phyloP scores from a whole-genome alignment of 2,888 invertebrate species.

The Alsophila aescularia region DNA sequence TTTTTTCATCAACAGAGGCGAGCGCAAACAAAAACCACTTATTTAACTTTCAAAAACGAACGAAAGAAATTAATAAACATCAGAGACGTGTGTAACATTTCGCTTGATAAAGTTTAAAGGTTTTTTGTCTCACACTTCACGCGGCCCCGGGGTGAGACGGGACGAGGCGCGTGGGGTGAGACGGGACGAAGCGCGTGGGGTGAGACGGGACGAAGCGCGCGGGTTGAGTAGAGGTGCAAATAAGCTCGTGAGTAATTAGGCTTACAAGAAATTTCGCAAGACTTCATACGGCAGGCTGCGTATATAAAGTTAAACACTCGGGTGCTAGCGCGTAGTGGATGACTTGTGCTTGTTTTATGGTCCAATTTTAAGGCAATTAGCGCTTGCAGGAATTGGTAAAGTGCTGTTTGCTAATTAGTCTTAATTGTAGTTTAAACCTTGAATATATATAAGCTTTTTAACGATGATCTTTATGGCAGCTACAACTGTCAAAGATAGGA shows the following conservation, averaged over 20 bases:
- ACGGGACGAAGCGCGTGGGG: constrained; percentile 33
- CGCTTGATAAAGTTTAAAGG: constrained; percentile 64
- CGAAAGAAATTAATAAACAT: constrained; percentile 29
- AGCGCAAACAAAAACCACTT: constrained; percentile 13
- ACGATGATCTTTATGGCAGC: no score
- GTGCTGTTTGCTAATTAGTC: neutral
- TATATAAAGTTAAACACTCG: constrained; percentile 11
- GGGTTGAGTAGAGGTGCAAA: constrained; percentile 42
- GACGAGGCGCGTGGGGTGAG: constrained; percentile 30
- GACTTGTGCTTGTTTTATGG: constrained; percentile 13
- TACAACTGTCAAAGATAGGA: no score
- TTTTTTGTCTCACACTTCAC: constrained; percentile 54
- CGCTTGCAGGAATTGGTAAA: neutral
- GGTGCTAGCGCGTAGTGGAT: constrained; percentile 12
- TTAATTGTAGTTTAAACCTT: no score
- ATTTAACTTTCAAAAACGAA: no score
- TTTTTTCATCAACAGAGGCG: constrained; percentile 6
- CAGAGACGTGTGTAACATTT: constrained; percentile 51
- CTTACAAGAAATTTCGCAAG: constrained; percentile 70
- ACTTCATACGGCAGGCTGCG: constrained; percentile 34
- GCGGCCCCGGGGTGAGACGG: constrained; percentile 48
- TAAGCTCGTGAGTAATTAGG: constrained; percentile 77
- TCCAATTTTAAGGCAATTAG: constrained; percentile 14
- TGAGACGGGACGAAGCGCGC: constrained; percentile 39
- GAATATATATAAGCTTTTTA: no score